These are phyloP conservation scores for Chaitophorus viminalis DNA, from an alignment of 2,888 invertebrate species.

Conservation along the genomic window DNA sequence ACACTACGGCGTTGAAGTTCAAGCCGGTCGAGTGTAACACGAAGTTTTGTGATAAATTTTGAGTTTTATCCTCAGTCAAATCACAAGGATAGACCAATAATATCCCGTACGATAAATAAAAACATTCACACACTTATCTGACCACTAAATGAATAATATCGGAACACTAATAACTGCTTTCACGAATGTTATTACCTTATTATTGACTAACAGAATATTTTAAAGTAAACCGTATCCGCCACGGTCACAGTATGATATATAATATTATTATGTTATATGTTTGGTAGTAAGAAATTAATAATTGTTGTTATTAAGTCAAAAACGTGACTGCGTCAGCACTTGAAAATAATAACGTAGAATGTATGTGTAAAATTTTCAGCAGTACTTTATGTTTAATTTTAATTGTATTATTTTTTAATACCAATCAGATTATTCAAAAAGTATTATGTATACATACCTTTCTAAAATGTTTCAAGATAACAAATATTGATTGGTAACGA, in stretches of 20 bases:
- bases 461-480: too few relatives aligned
- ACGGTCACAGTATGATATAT: too few relatives aligned
- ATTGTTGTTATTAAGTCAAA: slow-evolving; percentile 9
- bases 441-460: too few relatives aligned
- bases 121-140: background rate
- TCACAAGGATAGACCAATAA: background rate
- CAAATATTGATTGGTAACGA: too few relatives aligned
- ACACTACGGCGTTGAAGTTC: too few relatives aligned
- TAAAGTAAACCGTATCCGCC: background rate
- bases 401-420: background rate
- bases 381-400: background rate
- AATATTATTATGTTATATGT: too few relatives aligned
- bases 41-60: too few relatives aligned
- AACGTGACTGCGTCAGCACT: background rate
- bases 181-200: background rate
- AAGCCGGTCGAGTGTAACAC: too few relatives aligned
- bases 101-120: background rate
- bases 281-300: background rate
- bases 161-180: slow-evolving; percentile 11
- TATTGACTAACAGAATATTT: background rate
- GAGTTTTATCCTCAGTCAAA: too few relatives aligned
- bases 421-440: background rate
- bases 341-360: background rate
- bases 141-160: background rate
- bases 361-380: background rate